Conservation (phyloP, 2,113 vertebrate species). For the Rattus norvegicus region DNA sequence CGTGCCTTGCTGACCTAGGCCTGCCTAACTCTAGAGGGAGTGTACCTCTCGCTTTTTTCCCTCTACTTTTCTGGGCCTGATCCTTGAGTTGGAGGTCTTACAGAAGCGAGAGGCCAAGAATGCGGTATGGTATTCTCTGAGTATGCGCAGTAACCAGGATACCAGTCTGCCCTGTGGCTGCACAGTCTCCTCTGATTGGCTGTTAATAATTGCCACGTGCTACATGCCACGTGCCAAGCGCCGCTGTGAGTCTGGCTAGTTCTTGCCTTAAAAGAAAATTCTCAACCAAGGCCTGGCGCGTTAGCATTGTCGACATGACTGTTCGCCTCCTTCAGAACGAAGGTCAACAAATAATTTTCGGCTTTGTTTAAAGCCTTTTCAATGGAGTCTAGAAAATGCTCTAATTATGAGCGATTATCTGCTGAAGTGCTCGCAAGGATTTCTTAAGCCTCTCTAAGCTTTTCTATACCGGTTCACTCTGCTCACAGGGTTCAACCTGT, state of each 20-base stretch:
- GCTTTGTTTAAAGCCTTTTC: constrained; percentile 67
- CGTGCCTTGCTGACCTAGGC: background rate
- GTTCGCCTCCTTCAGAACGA: background rate
- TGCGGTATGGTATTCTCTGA: rapidly evolving
- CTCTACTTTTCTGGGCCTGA: rapidly evolving
- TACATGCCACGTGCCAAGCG: background rate
- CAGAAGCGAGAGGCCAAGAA: rapidly evolving
- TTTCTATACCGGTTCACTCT: background rate
- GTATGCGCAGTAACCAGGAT: rapidly evolving
- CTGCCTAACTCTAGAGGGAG: rapidly evolving
- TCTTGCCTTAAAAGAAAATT: background rate
- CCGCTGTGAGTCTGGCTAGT: background rate
- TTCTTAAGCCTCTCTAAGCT: constrained; percentile 2
- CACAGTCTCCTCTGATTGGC: background rate
- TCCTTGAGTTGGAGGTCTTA: background rate
- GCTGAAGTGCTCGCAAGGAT: background rate
- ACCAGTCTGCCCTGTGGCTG: background rate
- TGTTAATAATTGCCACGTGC: background rate
- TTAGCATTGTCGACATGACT: background rate
- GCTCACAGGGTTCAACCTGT: constrained; percentile 40
- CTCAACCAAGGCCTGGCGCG: background rate
- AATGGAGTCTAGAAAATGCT: constrained; percentile 51
- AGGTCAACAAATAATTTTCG: constrained; percentile 54
- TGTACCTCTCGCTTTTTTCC: too few species aligned
- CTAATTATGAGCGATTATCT: constrained; percentile 29